A percentile compares a stretch with the other conserved stretches of the same genome.
phyloP scores from a whole-genome alignment of 2,888 invertebrate species.

The Esperia sulphurella region DNA sequence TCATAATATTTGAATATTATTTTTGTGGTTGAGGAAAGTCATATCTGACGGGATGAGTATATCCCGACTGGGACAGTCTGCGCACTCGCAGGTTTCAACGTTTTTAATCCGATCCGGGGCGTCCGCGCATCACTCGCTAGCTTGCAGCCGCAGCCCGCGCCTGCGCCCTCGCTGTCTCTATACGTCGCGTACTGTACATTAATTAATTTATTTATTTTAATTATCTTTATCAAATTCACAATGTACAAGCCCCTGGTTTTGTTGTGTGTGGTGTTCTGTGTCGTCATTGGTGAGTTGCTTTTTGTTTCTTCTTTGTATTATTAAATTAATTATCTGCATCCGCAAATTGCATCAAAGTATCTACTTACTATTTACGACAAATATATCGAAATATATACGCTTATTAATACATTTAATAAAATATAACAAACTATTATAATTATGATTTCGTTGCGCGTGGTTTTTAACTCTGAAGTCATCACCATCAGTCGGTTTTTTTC shows the following conservation, averaged over 20 bases:
- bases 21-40: conserved; percentile 1
- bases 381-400: too few relatives aligned
- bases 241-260: conserved; percentile 62
- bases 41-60: conserved; percentile 7
- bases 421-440: too few relatives aligned
- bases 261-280: conserved; percentile 57
- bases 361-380: too few relatives aligned
- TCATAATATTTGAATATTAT: too few relatives aligned
- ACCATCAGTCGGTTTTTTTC: too few relatives aligned
- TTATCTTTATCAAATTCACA: conserved; percentile 21
- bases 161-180: conserved; percentile 17
- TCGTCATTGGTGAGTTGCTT: conserved; percentile 57
- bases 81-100: conserved; percentile 32
- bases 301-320: conserved; percentile 4
- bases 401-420: too few relatives aligned
- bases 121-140: conserved; percentile 60
- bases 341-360: too few relatives aligned
- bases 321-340: too few relatives aligned
- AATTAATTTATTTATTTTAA: conserved; percentile 12
- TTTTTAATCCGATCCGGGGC: conserved; percentile 62
- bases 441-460: too few relatives aligned
- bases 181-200: conserved; percentile 20
- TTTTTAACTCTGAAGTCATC: too few relatives aligned
- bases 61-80: conserved; percentile 24
- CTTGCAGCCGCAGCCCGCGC: conserved; percentile 45